These are phyloP conservation scores for Salticus scenicus DNA, from an alignment of 2,888 invertebrate genomes.

Conservation along the genomic window DNA sequence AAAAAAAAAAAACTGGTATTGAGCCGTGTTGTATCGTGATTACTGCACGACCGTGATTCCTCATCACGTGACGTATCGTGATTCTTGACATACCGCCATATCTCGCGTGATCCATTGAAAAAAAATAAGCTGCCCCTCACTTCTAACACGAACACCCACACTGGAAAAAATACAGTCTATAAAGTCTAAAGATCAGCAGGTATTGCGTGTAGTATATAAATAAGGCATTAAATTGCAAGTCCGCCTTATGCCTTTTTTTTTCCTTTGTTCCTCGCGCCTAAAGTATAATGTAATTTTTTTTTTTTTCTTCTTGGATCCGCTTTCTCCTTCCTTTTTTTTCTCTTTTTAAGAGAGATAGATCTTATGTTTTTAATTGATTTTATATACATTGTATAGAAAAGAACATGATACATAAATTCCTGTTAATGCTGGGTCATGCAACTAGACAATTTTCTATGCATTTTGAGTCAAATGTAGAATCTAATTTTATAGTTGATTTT, in stretches of 20 bases:
- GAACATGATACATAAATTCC: too few species aligned
- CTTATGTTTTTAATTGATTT: too few species aligned
- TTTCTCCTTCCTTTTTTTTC: too few species aligned
- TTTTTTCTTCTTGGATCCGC: too few species aligned
- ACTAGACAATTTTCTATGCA: too few species aligned
- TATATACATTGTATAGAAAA: too few species aligned
- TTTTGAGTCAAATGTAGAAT: too few species aligned
- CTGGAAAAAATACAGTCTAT: background rate
- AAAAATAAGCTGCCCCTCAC: background rate
- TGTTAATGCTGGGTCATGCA: too few species aligned
- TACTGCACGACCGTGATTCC: background rate
- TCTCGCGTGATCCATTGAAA: background rate
- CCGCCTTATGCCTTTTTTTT: background rate
- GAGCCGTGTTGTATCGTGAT: background rate
- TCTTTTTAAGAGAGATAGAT: too few species aligned
- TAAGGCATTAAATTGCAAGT: conserved; percentile 1
- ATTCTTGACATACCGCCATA: background rate
- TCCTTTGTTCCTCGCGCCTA: background rate
- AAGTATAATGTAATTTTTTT: background rate
- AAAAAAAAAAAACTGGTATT: background rate
- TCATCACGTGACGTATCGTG: conserved; percentile 10
- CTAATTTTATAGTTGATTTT: too few species aligned
- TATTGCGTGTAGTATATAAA: background rate
- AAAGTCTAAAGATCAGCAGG: background rate
- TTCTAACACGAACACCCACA: background rate